Conservation (phyloP, 2,888 invertebrate species). For the Antheraea yamamai region DNA sequence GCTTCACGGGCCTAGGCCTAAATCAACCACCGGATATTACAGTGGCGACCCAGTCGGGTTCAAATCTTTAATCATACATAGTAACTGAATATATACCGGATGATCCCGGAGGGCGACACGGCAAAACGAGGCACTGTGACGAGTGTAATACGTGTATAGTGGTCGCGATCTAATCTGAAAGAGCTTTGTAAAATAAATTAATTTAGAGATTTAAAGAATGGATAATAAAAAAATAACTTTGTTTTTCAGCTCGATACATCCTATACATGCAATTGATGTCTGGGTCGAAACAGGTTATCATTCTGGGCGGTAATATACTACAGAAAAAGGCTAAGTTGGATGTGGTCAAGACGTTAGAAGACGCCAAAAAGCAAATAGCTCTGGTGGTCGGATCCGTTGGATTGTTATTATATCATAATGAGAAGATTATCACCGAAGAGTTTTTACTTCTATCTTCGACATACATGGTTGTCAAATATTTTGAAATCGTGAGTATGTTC, state of each 20-base stretch:
- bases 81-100: too few species aligned
- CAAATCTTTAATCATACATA: too few species aligned
- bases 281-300: constrained; percentile 34
- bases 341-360: constrained; percentile 25
- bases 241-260: constrained; percentile 53
- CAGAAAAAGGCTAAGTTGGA: constrained; percentile 26
- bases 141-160: too few species aligned
- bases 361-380: constrained; percentile 35
- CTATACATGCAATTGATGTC: constrained; percentile 49
- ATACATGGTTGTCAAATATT: constrained; percentile 46
- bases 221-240: constrained; percentile 9
- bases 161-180: too few species aligned
- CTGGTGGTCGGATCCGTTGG: constrained; percentile 31
- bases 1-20: too few species aligned
- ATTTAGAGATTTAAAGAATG: too few species aligned
- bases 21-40: too few species aligned
- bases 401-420: constrained; percentile 36
- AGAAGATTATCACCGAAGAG: constrained; percentile 42
- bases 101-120: too few species aligned
- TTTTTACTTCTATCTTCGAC: constrained; percentile 49
- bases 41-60: too few species aligned
- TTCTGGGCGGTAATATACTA: constrained; percentile 29
- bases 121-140: too few species aligned
- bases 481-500: constrained; percentile 49
- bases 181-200: too few species aligned